Percentiles rank a stretch among this genome's conserved stretches.
These are phyloP conservation scores for Contarinia nasturtii DNA, from an alignment of 1,140 invertebrate genomes.

Conservation along the genomic window DNA sequence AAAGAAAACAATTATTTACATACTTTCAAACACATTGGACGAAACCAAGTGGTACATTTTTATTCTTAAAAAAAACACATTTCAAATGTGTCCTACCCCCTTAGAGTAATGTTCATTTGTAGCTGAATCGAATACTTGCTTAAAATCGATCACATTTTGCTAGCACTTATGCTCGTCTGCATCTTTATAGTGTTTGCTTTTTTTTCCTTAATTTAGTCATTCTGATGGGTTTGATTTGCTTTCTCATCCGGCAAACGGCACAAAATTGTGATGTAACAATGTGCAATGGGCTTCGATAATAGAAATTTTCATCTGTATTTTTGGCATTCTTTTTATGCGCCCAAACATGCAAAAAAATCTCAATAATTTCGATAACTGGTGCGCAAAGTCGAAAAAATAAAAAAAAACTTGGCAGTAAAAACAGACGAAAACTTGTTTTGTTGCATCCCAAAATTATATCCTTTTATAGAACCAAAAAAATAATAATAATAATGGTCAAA, in stretches of 20 bases:
- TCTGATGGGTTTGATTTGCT: too few species aligned
- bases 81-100: too few species aligned
- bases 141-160: too few species aligned
- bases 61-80: too few species aligned
- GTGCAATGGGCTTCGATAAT: constrained; percentile 34
- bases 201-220: too few species aligned
- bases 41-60: too few species aligned
- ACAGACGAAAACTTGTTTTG: constrained; percentile 12
- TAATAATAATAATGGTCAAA: neutral
- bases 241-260: constrained; percentile 24
- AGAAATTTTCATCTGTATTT: constrained; percentile 26
- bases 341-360: constrained; percentile 29
- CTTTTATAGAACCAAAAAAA: constrained; percentile 4
- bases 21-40: too few species aligned
- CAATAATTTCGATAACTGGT: constrained; percentile 13
- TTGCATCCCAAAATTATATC: constrained; percentile 21
- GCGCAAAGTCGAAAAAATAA: constrained; percentile 19
- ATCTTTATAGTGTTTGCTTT: too few species aligned
- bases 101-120: too few species aligned
- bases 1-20: too few species aligned
- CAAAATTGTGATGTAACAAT: constrained; percentile 34
- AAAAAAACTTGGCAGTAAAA: constrained; percentile 23
- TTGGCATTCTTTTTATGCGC: constrained; percentile 32
- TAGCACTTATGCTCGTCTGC: too few species aligned
- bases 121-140: too few species aligned